These are phyloP conservation scores for Lepisosteus oculatus DNA, from an alignment of 2,113 vertebrate species.

Conservation along the genomic window DNA sequence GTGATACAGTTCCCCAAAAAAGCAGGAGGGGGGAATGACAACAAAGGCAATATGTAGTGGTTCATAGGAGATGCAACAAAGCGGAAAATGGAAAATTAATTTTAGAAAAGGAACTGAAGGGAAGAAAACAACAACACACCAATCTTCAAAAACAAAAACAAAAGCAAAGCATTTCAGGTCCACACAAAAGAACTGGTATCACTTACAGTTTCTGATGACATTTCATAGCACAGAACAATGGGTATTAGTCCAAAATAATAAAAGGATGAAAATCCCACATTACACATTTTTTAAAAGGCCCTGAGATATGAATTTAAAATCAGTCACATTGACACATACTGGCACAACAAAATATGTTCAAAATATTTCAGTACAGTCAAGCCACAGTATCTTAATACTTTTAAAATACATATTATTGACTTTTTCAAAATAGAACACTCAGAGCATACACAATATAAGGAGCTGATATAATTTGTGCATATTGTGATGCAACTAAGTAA, in stretches of 20 bases:
- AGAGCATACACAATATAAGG: neutral
- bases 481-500: no score
- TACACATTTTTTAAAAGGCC: neutral
- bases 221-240: conserved; percentile 55
- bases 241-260: conserved; percentile 57
- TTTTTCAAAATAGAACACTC: neutral
- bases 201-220: conserved; percentile 34
- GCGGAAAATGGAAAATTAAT: conserved; percentile 9
- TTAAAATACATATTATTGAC: neutral
- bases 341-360: no score
- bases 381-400: no score
- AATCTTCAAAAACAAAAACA: conserved; percentile 32
- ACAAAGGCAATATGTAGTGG: conserved; percentile 27
- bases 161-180: conserved; percentile 38
- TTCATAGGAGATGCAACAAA: conserved; percentile 20
- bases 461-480: neutral
- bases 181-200: conserved; percentile 30
- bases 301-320: neutral
- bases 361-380: no score
- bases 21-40: conserved; percentile 50
- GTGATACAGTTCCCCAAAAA: conserved; percentile 54
- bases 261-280: conserved; percentile 49
- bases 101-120: conserved; percentile 12
- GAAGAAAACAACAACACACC: conserved; percentile 24
- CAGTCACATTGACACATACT: neutral